These are phyloP conservation scores for Scatophagus argus DNA, from an alignment of 2,113 vertebrate genomes.

Conservation along the genomic window DNA sequence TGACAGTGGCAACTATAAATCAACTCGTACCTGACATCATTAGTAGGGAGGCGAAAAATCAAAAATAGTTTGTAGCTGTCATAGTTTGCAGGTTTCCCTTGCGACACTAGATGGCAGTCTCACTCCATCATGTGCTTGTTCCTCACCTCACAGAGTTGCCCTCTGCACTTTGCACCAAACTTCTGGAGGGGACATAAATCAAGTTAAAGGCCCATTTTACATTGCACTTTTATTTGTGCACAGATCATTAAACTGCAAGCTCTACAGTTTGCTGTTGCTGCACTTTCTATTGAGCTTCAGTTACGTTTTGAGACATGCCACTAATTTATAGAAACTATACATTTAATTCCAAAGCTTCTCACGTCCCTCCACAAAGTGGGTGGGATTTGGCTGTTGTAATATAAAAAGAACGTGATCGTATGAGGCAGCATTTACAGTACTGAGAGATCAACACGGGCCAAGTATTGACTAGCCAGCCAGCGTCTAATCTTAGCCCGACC, in stretches of 20 bases:
- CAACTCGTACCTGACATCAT: no score
- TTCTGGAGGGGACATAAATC: not conserved
- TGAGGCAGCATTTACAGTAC: conserved; percentile 53
- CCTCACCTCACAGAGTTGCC: not conserved
- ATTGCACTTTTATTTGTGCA: not conserved
- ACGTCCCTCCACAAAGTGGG: not conserved
- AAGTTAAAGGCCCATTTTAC: not conserved
- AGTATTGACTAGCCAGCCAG: conserved; percentile 28
- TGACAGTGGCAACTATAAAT: no score
- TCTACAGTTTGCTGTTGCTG: not conserved
- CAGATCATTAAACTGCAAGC: not conserved
- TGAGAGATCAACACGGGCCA: conserved; percentile 26
- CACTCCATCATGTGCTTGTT: not conserved
- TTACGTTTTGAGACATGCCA: not conserved
- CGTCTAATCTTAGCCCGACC: conserved; percentile 78
- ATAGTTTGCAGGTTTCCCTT: not conserved
- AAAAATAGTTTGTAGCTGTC: not conserved
- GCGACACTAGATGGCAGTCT: conserved; percentile 67
- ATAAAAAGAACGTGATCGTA: conserved; percentile 22
- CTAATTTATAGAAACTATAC: not conserved
- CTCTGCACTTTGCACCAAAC: conserved; percentile 41
- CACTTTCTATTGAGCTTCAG: not conserved
- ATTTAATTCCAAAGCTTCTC: not conserved
- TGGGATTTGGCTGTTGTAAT: conserved; percentile 3
- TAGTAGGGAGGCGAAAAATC: no score